phyloP scores from a whole-genome alignment of 92 coral and sea anemone species.

The Porites cylindrica region DNA sequence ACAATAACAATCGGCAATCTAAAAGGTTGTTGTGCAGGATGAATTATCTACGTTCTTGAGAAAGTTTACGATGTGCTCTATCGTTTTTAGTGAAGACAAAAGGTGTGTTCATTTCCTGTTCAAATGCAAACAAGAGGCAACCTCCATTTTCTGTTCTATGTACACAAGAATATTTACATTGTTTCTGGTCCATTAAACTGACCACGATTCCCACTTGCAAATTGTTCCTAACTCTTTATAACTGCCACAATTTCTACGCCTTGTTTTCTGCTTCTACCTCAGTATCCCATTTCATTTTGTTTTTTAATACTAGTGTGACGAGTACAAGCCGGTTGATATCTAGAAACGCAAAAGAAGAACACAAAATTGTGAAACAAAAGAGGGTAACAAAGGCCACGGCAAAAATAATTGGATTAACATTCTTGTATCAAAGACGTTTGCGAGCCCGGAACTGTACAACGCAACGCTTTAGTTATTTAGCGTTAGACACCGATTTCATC shows the following conservation, averaged over 20 bases:
- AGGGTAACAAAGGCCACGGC: neutral
- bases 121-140: slow-evolving; percentile 19
- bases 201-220: neutral
- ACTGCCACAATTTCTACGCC: too few species aligned
- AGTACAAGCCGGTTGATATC: neutral
- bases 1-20: neutral
- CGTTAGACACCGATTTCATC: too few species aligned
- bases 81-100: neutral
- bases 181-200: neutral
- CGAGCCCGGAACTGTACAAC: too few species aligned
- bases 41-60: neutral
- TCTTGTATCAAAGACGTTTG: neutral
- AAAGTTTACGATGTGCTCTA: neutral
- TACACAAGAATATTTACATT: slow-evolving; percentile 7
- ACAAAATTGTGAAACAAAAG: neutral
- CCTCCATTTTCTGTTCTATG: neutral
- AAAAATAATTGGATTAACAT: slow-evolving; percentile 10
- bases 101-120: slow-evolving; percentile 28
- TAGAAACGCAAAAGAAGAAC: neutral
- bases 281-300: too few species aligned
- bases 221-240: neutral
- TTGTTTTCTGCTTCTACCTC: too few species aligned
- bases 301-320: too few species aligned
- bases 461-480: too few species aligned
- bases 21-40: neutral